Evolutionary conservation across 1,140 invertebrate species (phyloP), one percentile per base, ranked within the genome.

Genomic region (Proctacanthus coquilletti): DNA sequence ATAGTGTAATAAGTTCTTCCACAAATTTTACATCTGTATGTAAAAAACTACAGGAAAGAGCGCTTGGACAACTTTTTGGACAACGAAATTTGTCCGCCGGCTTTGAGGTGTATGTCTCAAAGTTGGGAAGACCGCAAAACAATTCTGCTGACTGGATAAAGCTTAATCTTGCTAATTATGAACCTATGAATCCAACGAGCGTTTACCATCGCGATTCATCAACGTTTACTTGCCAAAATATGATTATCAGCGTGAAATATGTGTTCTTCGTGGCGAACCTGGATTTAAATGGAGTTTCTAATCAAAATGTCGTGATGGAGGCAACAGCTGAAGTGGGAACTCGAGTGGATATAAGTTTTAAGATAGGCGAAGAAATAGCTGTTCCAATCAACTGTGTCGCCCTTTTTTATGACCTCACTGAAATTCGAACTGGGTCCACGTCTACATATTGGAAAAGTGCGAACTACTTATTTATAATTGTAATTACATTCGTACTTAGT

Each of bases 321-420:
- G 52, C 45, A 2, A 35, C 39, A 1, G 9, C 53, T 8, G 36
- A 48, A 0, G 23, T 59, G 25, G 56, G 52, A 1, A 46, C 49
- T 11, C 36, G 53, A 8, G 45, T 52, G 21, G 53, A 59, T 41
- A 43, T 59, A 34, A 47, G 51, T 32, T 51, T 59, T 35, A 47
- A 52, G 25, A 36, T 40, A 8, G 49, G 55, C 10, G 48, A 51
- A 44, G 37, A 38, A 3, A 32, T 56, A 19, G 42, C 45, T 8
- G 18, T 59, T 13, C 56, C 56, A n/a, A n/a, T n/a, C n/a, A n/a
- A n/a, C n/a, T n/a, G n/a, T n/a, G n/a, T n/a, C n/a, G n/a, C n/a
- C n/a, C n/a, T n/a, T n/a, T n/a, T n/a, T n/a, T n/a, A n/a, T n/a
- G n/a, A n/a, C n/a, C n/a, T n/a, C n/a, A n/a, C n/a, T n/a, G n/a